phyloP scores from a whole-genome alignment of 2,113 vertebrate species.

The Planiliza haematocheilus region DNA sequence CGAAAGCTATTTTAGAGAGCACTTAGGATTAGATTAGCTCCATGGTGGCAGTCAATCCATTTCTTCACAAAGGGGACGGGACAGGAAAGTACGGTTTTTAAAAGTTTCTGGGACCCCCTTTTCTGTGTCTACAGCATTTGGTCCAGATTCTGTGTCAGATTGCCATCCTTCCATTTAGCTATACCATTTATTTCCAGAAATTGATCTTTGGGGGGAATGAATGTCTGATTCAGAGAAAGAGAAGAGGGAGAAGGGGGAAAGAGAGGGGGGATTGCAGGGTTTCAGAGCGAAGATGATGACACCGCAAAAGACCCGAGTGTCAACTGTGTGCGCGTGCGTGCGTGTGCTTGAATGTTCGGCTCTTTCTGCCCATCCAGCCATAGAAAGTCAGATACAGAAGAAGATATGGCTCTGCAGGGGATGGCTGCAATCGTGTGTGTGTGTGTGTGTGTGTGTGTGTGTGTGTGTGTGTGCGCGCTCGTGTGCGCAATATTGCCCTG shows the following conservation, averaged over 20 bases:
- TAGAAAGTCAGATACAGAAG: conserved; percentile 59
- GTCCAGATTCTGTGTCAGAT: conserved; percentile 49
- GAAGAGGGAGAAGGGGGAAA: background rate
- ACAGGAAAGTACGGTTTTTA: conserved; percentile 37
- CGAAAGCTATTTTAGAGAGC: conserved; percentile 58
- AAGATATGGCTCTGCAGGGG: conserved; percentile 62
- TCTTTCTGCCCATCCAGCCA: conserved; percentile 51
- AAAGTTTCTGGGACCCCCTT: conserved; percentile 31
- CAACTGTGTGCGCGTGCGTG: conserved; percentile 24
- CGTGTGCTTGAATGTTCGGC: background rate
- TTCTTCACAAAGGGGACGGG: conserved; percentile 35
- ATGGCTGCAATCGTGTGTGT: conserved; percentile 30
- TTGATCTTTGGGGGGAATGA: conserved; percentile 40
- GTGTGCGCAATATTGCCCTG: conserved; percentile 58
- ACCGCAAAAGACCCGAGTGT: conserved; percentile 50
- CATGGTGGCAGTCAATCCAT: conserved; percentile 52
- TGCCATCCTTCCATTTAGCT: conserved; percentile 55
- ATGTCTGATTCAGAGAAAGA: conserved; percentile 19
- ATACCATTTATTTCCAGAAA: conserved; percentile 57
- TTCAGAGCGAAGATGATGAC: conserved; percentile 60
- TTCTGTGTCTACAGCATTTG: conserved; percentile 35
- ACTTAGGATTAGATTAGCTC: conserved; percentile 52
- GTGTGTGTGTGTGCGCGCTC: no score
- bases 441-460: conserved; percentile 16
- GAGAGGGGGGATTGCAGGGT: conserved; percentile 42